Base-by-base conservation (phyloP, 2,113 vertebrate genomes). In the Rutilus rutilus region DNA sequence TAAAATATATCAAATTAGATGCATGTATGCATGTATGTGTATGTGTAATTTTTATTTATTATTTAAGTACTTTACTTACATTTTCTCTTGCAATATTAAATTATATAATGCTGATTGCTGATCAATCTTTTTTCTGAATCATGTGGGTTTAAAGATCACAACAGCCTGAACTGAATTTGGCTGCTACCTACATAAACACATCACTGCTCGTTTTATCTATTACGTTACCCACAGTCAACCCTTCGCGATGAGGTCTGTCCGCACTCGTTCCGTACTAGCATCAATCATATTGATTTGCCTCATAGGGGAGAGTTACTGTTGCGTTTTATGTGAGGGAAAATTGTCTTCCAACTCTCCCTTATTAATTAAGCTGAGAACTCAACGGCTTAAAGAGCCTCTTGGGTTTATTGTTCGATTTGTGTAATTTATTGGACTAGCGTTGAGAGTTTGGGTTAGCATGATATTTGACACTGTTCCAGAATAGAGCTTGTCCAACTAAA, bases 401-500 rank as follows among this genome's bases (percentile, higher is more conserved):
- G n/a, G 52, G 74, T 83, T 86, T 86, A 78, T 85, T 82, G 64
- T 83, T 86, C 82, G 76, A 89, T 86, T 87, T 30, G 67, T 87
- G 84, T 85, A 86, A 87, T 91, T 91, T 87, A 86, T 74, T 83
- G 89, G 52, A 64, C 64, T 73, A 83, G 67, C 14, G 17, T 78
- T 76, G 71, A 50, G 71, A 89, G 84, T 87, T 89, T 86, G 83
- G 87, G 62, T 87, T 87, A 60, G 87, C 85, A 54, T 67, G 57
- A 85, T 42, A 85, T 86, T 88, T 89, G 89, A 89, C 39, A 25
- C 69, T 0, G 83, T 52, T 87, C 87, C 89, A 88, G n/a, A 86
- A 75, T 71, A 64, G 52, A 75, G 60, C 59, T 77, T 62, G 86
- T 90, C 89, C 89, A 90, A 90, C 81, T 85, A 87, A 88, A 89